These are phyloP conservation scores for Labrus mixtus DNA, from an alignment of 2,113 vertebrate genomes.

Conservation along the genomic window DNA sequence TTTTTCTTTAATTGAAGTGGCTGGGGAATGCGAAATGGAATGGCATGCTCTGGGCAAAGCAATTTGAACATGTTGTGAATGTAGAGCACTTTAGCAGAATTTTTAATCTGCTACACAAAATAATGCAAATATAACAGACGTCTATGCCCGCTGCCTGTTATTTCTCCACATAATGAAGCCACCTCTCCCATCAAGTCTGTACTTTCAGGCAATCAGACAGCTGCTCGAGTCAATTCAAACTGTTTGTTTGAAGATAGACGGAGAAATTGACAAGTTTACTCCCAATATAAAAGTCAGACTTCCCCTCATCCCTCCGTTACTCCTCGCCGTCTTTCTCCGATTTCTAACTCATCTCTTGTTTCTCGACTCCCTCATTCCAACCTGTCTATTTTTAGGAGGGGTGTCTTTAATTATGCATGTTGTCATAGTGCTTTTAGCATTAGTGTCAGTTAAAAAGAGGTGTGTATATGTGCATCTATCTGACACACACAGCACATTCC, in stretches of 20 bases:
- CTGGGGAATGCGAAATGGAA: conserved; percentile 67
- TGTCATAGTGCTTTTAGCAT: conserved; percentile 70
- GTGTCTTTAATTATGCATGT: conserved; percentile 75
- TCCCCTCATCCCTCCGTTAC: background rate
- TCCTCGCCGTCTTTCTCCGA: conserved; percentile 10
- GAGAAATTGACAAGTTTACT: conserved; percentile 55
- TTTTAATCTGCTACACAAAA: conserved; percentile 68
- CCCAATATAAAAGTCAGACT: conserved; percentile 33
- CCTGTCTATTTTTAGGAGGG: conserved; percentile 65
- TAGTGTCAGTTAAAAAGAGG: conserved; percentile 53
- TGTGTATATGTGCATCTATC: conserved; percentile 20
- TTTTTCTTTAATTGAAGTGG: conserved; percentile 75
- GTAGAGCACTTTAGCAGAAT: conserved; percentile 52
- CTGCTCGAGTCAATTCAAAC: conserved; percentile 57
- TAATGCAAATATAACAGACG: conserved; percentile 64
- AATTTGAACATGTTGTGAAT: conserved; percentile 65
- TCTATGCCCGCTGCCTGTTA: conserved; percentile 32
- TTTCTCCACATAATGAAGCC: conserved; percentile 61
- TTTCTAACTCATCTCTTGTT: conserved; percentile 44
- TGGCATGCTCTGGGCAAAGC: conserved; percentile 69
- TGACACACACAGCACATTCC: background rate
- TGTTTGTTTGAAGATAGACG: conserved; percentile 57
- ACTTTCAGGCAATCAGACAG: conserved; percentile 57
- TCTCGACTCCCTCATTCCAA: conserved; percentile 24
- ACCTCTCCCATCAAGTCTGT: conserved; percentile 47